A percentile compares a stretch with the other conserved stretches of the same genome.
These are phyloP conservation scores for Teleogryllus occipitalis DNA, from an alignment of 1,140 invertebrate species.

Conservation along the genomic window DNA sequence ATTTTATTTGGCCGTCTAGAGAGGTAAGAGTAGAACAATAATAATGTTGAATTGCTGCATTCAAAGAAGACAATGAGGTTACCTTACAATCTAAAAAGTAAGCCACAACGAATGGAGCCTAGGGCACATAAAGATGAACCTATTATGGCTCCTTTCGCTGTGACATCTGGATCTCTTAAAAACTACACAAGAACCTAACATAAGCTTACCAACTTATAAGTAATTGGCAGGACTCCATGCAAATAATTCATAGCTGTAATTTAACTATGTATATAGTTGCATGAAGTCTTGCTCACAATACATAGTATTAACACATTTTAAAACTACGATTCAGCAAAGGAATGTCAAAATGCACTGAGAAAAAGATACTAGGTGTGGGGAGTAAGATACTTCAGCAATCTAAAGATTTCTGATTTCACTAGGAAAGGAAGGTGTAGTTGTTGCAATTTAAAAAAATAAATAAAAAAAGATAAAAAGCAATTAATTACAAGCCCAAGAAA, in stretches of 20 bases:
- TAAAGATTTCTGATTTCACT: too few species aligned
- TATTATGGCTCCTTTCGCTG: background rate
- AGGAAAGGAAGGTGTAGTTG: background rate
- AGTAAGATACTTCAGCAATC: too few species aligned
- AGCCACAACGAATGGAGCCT: background rate
- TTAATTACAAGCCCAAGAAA: constrained; percentile 20
- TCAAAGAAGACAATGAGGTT: constrained; percentile 22
- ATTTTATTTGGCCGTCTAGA: constrained; percentile 25
- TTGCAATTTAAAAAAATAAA: constrained; percentile 15
- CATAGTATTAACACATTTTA: constrained; percentile 7
- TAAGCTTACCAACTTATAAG: background rate
- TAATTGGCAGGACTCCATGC: background rate
- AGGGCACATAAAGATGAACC: background rate
- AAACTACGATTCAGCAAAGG: constrained; percentile 28
- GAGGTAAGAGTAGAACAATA: constrained; percentile 25
- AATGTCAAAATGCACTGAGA: constrained; percentile 30
- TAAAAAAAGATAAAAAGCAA: constrained; percentile 23
- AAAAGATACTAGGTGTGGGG: constrained; percentile 15
- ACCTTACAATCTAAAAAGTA: constrained; percentile 14
- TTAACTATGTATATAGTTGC: background rate
- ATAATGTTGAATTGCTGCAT: constrained; percentile 24
- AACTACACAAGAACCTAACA: background rate
- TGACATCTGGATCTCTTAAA: background rate
- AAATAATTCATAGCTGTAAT: background rate
- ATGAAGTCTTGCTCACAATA: background rate